Conservation (phyloP, 2,797 vertebrate species). For the Tenualosa ilisha region DNA sequence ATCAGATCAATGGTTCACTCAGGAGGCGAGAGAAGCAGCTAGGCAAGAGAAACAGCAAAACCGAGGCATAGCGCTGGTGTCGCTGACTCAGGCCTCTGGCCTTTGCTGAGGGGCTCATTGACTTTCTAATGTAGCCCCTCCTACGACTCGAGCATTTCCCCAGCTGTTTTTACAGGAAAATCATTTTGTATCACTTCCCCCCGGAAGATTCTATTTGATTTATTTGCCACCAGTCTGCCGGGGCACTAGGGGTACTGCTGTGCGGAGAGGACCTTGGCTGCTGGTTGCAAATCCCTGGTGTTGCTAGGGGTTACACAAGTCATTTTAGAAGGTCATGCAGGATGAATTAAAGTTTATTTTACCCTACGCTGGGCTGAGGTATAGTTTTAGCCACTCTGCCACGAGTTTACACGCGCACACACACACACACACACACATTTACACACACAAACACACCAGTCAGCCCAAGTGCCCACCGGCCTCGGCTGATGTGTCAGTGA, state of each 20-base stretch:
- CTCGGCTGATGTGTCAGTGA: slow-evolving; percentile 1
- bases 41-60: slow-evolving; percentile 26
- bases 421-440: too few relatives aligned
- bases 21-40: slow-evolving; percentile 51
- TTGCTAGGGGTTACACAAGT: background rate
- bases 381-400: background rate
- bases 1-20: slow-evolving; percentile 46
- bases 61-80: background rate
- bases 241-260: background rate
- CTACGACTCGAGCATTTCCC: background rate
- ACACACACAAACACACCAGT: background rate
- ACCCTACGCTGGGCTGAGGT: background rate
- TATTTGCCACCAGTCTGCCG: background rate
- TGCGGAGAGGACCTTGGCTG: background rate
- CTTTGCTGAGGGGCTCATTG: slow-evolving; percentile 1
- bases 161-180: background rate
- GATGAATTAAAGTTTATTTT: background rate
- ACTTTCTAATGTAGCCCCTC: slow-evolving; percentile 14
- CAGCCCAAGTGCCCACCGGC: background rate
- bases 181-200: background rate
- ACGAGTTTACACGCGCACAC: background rate
- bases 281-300: background rate
- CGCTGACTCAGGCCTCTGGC: slow-evolving; percentile 30
- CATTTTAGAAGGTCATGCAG: background rate
- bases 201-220: background rate